phyloP scores from a whole-genome alignment of 2,888 invertebrate species.

The Galeopsomyia nigrocyanea region DNA sequence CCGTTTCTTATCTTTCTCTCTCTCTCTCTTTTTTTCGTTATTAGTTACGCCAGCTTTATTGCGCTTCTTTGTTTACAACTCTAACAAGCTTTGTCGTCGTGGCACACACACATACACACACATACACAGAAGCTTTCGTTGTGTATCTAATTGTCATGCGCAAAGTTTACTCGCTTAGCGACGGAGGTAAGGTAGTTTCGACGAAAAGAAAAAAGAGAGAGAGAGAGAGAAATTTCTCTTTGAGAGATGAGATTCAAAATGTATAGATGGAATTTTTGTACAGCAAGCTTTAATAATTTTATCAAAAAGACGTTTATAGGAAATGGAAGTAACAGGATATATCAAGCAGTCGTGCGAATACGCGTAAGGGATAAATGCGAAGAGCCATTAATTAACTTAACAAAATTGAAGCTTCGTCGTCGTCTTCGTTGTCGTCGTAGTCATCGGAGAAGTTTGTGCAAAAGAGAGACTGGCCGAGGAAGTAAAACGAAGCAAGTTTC shows the following conservation, averaged over 20 bases:
- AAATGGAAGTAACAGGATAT: too few species aligned
- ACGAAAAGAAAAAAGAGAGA: conserved; percentile 12
- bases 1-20: conserved; percentile 8
- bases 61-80: too few species aligned
- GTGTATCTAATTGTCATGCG: too few species aligned
- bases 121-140: neutral
- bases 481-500: neutral
- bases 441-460: neutral
- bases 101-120: too few species aligned
- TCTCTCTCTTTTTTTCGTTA: conserved; percentile 5
- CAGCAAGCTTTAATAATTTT: conserved; percentile 43
- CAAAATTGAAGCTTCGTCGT: conserved; percentile 40
- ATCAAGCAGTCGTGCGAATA: conserved; percentile 40
- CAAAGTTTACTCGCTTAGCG: too few species aligned
- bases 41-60: too few species aligned
- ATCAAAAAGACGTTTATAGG: too few species aligned
- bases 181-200: conserved; percentile 23
- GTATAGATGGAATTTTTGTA: neutral
- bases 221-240: conserved; percentile 12
- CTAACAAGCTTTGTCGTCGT: too few species aligned
- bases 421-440: too few species aligned
- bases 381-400: conserved; percentile 45
- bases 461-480: neutral
- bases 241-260: conserved; percentile 15
- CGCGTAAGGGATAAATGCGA: conserved; percentile 35